A percentile compares a stretch with the other conserved stretches of the same genome.
Evolutionary conservation across 1,140 invertebrate genomes (phyloP).

Genomic region (Magallana ariakensis): DNA sequence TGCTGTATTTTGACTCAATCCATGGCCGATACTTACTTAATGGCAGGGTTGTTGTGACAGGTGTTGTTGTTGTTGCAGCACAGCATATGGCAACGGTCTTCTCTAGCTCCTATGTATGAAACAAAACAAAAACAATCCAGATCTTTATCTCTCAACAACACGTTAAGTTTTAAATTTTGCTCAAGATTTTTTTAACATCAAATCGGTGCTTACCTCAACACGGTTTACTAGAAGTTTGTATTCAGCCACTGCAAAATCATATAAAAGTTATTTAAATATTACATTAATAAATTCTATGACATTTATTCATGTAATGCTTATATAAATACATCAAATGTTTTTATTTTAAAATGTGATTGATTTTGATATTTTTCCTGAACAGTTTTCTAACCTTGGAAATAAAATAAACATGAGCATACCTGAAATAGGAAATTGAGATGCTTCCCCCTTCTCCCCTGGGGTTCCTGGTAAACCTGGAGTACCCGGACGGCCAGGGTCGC

Average conservation of each 20-base stretch:
- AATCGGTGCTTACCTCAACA: slow-evolving; percentile 10
- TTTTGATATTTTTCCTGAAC: too few relatives aligned
- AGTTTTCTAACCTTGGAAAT: too few relatives aligned
- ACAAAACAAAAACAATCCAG: background rate
- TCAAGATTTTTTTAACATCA: too few relatives aligned
- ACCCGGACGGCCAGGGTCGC: background rate
- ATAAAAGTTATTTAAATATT: background rate
- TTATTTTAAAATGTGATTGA: too few relatives aligned
- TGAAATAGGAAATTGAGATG: slow-evolving; percentile 37
- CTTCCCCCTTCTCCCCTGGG: slow-evolving; percentile 8
- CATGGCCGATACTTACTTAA: background rate
- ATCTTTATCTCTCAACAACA: too few relatives aligned
- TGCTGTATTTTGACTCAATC: background rate
- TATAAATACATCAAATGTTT: too few relatives aligned
- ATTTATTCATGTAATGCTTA: too few relatives aligned
- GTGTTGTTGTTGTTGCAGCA: background rate
- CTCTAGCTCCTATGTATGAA: background rate
- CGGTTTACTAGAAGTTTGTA: slow-evolving; percentile 34
- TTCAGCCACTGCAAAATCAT: slow-evolving; percentile 14
- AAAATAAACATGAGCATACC: background rate
- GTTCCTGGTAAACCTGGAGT: slow-evolving; percentile 32
- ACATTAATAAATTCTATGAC: too few relatives aligned
- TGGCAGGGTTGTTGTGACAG: background rate
- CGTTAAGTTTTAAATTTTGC: too few relatives aligned
- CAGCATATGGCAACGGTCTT: slow-evolving; percentile 19